phyloP scores from a whole-genome alignment of 2,797 vertebrate genomes.

The Enteromius treurensis region DNA sequence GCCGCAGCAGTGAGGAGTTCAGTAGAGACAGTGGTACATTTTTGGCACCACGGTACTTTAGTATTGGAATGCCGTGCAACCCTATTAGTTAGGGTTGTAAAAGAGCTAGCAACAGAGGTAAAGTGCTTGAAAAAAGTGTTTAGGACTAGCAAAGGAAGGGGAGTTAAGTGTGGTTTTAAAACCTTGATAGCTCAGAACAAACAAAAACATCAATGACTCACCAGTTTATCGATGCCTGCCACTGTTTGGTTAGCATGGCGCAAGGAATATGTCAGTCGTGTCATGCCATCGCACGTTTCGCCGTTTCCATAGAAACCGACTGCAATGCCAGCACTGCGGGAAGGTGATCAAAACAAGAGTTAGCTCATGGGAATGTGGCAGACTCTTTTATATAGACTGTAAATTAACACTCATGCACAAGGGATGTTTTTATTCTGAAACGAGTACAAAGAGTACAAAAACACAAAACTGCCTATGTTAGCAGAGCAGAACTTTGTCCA shows the following conservation, averaged over 20 bases:
- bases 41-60: conserved; percentile 5
- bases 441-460: background rate
- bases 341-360: conserved; percentile 38
- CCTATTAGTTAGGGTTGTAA: background rate
- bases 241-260: conserved; percentile 97
- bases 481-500: background rate
- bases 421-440: background rate
- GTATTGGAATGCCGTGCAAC: background rate
- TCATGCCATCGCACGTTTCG: conserved; percentile 95
- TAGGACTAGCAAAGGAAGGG: background rate
- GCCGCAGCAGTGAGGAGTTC: background rate
- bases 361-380: conserved; percentile 1
- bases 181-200: conserved; percentile 17
- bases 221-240: conserved; percentile 91
- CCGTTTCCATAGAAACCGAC: conserved; percentile 99
- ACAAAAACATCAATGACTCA: conserved; percentile 68
- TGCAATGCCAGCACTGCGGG: conserved; percentile 92
- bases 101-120: background rate
- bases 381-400: conserved; percentile 12
- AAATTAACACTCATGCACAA: background rate
- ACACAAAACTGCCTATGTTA: background rate
- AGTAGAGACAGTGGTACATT: background rate
- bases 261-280: conserved; percentile 93
- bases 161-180: background rate
- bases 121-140: background rate